Conservation (phyloP, 1,140 invertebrate species). For the Atta texana region DNA sequence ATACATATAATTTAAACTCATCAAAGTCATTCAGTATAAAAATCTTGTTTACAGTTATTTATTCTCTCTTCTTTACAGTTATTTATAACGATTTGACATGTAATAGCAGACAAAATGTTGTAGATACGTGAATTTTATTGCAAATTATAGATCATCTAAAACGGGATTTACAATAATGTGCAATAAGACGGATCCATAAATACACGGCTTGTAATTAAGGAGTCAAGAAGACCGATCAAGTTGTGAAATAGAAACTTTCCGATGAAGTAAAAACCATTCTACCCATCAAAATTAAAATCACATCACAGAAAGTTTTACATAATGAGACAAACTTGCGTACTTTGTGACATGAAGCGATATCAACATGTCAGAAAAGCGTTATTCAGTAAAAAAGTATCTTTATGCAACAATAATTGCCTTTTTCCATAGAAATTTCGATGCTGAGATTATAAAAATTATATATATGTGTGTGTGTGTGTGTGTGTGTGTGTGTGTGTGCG, state of each 20-base stretch:
- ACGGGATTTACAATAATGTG: slow-evolving; percentile 1
- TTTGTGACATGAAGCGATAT: slow-evolving; percentile 38
- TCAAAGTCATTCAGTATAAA: not conserved
- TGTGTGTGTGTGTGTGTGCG: too few species aligned
- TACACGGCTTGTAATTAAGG: slow-evolving; percentile 32
- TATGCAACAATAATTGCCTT: slow-evolving; percentile 22
- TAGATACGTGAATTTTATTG: slow-evolving; percentile 5
- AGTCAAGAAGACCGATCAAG: slow-evolving; percentile 44
- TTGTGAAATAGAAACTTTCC: slow-evolving; percentile 52
- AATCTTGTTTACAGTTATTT: not conserved
- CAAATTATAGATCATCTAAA: slow-evolving; percentile 16
- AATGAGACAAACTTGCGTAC: slow-evolving; percentile 35
- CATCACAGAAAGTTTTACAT: slow-evolving; percentile 42
- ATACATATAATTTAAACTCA: not conserved
- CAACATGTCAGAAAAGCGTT: slow-evolving; percentile 18
- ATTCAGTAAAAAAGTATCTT: slow-evolving; percentile 13
- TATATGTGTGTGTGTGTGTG: not conserved
- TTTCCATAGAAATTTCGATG: not conserved
- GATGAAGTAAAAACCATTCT: slow-evolving; percentile 8
- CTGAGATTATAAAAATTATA: not conserved
- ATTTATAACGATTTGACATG: not conserved
- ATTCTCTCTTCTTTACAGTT: not conserved
- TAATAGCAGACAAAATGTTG: not conserved
- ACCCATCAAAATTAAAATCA: slow-evolving; percentile 47
- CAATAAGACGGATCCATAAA: not conserved